These are phyloP conservation scores for Ornithoptera alexandrae DNA, from an alignment of 2,888 invertebrate genomes.

Conservation along the genomic window DNA sequence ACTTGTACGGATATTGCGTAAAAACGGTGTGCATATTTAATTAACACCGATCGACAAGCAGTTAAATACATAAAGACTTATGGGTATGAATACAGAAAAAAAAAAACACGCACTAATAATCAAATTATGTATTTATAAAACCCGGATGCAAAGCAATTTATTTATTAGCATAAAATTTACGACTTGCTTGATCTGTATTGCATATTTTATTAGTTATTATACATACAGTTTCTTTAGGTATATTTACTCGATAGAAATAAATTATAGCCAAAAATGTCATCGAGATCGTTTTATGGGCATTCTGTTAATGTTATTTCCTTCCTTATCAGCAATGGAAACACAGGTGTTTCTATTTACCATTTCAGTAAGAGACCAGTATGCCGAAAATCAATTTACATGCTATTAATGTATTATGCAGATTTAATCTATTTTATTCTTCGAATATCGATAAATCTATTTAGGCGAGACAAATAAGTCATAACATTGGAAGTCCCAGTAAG, in stretches of 20 bases:
- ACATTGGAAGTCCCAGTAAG: constrained; percentile 66
- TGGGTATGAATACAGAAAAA: not conserved
- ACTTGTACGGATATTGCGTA: not conserved
- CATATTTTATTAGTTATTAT: constrained; percentile 20
- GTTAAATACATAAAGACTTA: not conserved
- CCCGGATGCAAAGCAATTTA: constrained; percentile 27
- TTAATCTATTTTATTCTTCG: constrained; percentile 59
- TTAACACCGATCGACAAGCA: not conserved
- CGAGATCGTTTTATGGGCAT: constrained; percentile 43
- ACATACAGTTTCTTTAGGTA: constrained; percentile 22
- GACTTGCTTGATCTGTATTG: constrained; percentile 16
- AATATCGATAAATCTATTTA: constrained; percentile 66
- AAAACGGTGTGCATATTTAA: not conserved
- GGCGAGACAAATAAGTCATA: constrained; percentile 77
- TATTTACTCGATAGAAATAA: constrained; percentile 34
- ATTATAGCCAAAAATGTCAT: constrained; percentile 53
- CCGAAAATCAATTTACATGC: constrained; percentile 67
- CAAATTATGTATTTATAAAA: constrained; percentile 10
- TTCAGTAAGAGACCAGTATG: constrained; percentile 42
- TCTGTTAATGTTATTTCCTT: constrained; percentile 54
- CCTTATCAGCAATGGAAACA: constrained; percentile 50
- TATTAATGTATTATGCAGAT: constrained; percentile 70
- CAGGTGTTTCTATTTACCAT: constrained; percentile 55
- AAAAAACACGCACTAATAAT: not conserved
- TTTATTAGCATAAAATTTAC: constrained; percentile 29